Percentiles rank a stretch among this genome's conserved stretches.
These are phyloP conservation scores for Prosapia bicincta DNA, from an alignment of 2,888 invertebrate genomes.

Conservation along the genomic window DNA sequence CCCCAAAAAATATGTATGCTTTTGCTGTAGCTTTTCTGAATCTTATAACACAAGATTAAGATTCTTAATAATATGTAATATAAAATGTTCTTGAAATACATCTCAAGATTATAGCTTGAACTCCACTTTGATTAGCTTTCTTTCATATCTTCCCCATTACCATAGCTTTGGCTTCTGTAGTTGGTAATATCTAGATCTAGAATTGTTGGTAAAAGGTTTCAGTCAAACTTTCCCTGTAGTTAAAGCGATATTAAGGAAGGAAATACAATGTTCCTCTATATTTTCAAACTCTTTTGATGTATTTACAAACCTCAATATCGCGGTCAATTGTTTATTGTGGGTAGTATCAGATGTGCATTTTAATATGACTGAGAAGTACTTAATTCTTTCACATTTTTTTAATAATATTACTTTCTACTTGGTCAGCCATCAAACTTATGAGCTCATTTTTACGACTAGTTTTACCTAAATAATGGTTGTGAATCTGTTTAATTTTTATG, in stretches of 20 bases:
- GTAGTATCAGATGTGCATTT: background rate
- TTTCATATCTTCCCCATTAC: background rate
- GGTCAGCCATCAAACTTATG: background rate
- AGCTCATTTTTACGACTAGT: background rate
- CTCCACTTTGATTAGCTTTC: background rate
- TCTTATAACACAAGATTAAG: background rate
- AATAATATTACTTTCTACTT: background rate
- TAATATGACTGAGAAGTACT: background rate
- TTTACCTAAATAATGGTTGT: conserved; percentile 12
- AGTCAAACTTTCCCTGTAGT: background rate
- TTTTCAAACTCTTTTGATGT: background rate
- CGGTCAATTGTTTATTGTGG: background rate
- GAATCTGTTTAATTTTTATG: conserved; percentile 22
- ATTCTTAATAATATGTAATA: background rate
- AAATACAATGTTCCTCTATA: background rate
- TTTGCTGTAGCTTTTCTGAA: background rate
- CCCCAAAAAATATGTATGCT: background rate
- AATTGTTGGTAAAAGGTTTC: too few species aligned
- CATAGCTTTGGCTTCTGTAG: background rate
- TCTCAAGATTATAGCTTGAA: background rate
- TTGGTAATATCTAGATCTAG: background rate
- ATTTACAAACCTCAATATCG: background rate
- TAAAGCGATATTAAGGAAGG: background rate
- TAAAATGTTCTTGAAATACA: background rate
- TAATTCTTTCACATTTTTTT: background rate